Evolutionary conservation across 2,888 invertebrate genomes (phyloP).

Genomic region (Ariolimax columbianus): DNA sequence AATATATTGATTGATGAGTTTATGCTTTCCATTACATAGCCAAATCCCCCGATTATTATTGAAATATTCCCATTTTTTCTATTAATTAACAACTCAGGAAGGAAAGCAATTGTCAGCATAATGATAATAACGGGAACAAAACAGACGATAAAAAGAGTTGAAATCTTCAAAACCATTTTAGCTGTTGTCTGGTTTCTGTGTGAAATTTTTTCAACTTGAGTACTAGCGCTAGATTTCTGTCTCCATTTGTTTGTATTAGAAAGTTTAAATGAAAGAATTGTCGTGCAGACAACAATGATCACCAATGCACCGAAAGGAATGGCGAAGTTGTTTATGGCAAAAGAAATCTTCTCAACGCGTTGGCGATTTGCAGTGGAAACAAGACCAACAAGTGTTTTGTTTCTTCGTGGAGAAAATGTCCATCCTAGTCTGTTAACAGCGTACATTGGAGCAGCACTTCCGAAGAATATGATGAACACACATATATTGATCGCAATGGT

Average conservation of each 20-base stretch:
- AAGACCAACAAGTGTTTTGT: slow-evolving; percentile 7
- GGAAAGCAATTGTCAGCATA: background rate
- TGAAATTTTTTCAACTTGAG: background rate
- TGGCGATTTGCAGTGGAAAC: background rate
- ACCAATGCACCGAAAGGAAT: slow-evolving; percentile 14
- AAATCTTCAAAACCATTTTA: slow-evolving; percentile 25
- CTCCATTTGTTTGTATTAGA: background rate
- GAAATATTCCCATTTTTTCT: background rate
- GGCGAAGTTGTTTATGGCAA: background rate
- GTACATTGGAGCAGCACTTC: slow-evolving; percentile 3
- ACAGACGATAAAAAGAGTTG: background rate
- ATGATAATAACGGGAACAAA: background rate
- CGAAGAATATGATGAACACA: background rate
- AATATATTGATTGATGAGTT: slow-evolving; percentile 11
- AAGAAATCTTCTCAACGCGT: background rate
- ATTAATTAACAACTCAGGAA: background rate
- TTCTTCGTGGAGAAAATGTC: slow-evolving; percentile 12
- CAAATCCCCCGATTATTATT: background rate
- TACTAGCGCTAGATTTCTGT: background rate
- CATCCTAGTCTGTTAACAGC: background rate
- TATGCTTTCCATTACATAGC: background rate
- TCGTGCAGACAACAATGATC: background rate
- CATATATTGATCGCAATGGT: background rate
- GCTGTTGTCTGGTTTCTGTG: background rate
- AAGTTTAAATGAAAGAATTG: background rate